phyloP scores from a whole-genome alignment of 2,113 vertebrate genomes.

The Phyllopteryx taeniolatus region DNA sequence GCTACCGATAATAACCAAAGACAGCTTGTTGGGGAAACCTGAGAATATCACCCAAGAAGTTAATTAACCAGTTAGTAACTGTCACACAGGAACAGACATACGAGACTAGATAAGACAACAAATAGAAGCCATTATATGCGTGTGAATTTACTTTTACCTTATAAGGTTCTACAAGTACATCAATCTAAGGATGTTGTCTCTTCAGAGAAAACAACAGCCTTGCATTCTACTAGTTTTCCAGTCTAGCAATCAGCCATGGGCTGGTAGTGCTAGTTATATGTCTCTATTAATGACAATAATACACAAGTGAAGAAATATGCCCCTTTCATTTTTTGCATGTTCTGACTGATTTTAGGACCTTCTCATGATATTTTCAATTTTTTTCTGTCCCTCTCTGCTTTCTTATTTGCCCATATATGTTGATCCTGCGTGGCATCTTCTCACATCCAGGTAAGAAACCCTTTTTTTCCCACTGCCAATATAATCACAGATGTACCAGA shows the following conservation, averaged over 20 bases:
- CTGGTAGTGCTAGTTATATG: no score
- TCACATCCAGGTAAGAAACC: conserved; percentile 38
- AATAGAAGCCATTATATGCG: no score
- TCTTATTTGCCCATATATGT: conserved; percentile 10
- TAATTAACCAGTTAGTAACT: no score
- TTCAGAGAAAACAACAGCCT: background rate
- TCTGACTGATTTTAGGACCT: conserved; percentile 15
- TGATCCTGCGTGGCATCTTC: conserved; percentile 12
- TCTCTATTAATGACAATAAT: background rate
- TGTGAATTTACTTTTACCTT: no score
- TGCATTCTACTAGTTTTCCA: background rate
- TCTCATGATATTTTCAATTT: conserved; percentile 22
- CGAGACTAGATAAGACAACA: no score
- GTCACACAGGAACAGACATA: no score
- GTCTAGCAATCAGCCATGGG: background rate
- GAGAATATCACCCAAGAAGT: no score
- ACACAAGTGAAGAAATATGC: background rate
- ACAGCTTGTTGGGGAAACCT: no score
- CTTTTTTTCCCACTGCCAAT: background rate
- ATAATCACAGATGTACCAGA: no score
- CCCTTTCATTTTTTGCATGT: background rate
- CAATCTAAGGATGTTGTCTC: no score
- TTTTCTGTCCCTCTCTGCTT: conserved; percentile 23
- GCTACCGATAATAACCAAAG: no score
- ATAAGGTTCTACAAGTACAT: no score